These are phyloP conservation scores for Glaucidium brasilianum DNA, from an alignment of 2,113 vertebrate genomes.

Conservation along the genomic window DNA sequence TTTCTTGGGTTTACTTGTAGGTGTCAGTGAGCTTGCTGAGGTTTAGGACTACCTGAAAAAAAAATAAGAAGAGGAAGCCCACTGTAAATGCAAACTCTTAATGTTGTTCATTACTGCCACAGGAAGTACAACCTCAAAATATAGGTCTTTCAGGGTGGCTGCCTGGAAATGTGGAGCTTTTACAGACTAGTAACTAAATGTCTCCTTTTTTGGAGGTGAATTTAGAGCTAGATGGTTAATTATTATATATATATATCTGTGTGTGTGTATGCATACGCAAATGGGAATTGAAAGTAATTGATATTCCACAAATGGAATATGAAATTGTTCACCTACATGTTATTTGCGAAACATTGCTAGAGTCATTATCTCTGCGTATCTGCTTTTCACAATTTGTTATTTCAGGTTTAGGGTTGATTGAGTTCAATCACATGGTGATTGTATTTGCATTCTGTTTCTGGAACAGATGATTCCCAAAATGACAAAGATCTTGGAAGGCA, in stretches of 20 bases:
- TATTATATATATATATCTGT: accelerated
- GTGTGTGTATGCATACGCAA: background rate
- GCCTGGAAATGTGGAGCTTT: background rate
- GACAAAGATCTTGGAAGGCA: background rate
- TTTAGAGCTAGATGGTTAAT: background rate
- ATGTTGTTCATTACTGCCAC: background rate
- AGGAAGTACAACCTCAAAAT: background rate
- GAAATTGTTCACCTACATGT: background rate
- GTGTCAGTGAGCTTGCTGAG: background rate
- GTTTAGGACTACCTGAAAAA: background rate
- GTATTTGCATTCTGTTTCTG: background rate
- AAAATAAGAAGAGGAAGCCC: background rate
- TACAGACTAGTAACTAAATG: background rate
- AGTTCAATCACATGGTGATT: background rate
- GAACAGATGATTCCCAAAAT: background rate
- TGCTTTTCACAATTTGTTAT: background rate
- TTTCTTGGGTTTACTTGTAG: background rate
- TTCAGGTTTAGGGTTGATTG: background rate
- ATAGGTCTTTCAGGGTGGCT: background rate
- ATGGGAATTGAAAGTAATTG: background rate
- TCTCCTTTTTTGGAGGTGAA: background rate
- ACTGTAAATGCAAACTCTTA: background rate
- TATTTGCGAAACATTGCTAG: background rate
- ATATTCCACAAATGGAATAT: background rate
- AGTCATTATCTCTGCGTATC: background rate